phyloP scores from a whole-genome alignment of 2,888 invertebrate genomes.

The Chaetogeoica ovagalla region DNA sequence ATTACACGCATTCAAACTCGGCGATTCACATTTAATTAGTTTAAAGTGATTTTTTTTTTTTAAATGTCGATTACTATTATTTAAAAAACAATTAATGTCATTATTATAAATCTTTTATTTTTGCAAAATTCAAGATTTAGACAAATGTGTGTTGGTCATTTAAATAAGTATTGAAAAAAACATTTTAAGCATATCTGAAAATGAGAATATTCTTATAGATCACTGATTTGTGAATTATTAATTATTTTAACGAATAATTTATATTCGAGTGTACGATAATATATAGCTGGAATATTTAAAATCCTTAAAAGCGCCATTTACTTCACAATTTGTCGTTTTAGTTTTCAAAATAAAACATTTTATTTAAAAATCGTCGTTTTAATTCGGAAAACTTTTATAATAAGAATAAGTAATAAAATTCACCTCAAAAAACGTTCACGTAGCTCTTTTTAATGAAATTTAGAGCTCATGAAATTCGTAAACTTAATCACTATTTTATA shows the following conservation, averaged over 20 bases:
- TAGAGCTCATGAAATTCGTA: no score
- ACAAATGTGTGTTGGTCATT: neutral
- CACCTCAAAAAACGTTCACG: no score
- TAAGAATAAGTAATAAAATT: no score
- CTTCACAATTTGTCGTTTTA: no score
- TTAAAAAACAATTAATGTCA: no score
- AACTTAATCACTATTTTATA: no score
- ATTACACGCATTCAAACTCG: no score
- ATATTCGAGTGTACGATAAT: neutral
- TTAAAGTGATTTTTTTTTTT: neutral
- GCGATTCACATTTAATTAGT: neutral
- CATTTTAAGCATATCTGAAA: neutral
- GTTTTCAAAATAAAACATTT: no score
- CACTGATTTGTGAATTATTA: neutral
- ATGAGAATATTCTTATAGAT: neutral
- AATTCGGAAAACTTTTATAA: no score
- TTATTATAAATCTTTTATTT: neutral
- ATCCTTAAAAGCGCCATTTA: neutral
- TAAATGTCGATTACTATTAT: neutral
- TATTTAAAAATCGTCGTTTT: no score
- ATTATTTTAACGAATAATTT: neutral
- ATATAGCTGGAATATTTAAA: neutral
- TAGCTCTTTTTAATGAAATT: no score
- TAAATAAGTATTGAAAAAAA: neutral
- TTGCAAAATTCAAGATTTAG: neutral